A percentile compares a stretch with the other conserved stretches of the same genome.
Conservation (phyloP, 2,113 vertebrate species). For the Tachysurus vachellii region DNA sequence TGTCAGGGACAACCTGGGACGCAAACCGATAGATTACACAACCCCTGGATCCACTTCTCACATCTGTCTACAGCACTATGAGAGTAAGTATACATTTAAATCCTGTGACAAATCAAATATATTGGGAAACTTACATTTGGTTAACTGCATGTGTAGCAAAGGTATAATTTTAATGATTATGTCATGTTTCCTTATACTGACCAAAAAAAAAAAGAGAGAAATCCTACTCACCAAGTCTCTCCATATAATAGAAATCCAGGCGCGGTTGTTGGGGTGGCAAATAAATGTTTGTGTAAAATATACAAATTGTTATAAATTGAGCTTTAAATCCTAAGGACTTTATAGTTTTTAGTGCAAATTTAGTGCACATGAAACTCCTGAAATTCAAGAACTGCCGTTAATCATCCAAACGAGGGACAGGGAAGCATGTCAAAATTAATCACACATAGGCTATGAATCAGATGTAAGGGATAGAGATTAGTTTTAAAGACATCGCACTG, state of each 20-base stretch:
- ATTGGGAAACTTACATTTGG: not conserved
- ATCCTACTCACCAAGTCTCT: not conserved
- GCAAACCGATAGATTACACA: slow-evolving; percentile 80
- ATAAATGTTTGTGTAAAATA: not conserved
- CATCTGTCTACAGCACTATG: slow-evolving; percentile 76
- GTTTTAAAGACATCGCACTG: not conserved
- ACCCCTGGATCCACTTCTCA: slow-evolving; percentile 70
- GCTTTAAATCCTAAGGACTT: not conserved
- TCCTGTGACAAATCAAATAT: not conserved
- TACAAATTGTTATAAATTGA: not conserved
- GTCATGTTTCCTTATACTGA: not conserved
- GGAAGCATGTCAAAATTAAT: not conserved
- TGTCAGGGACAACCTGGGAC: slow-evolving; percentile 79
- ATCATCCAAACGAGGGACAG: not conserved
- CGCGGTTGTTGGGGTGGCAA: not conserved
- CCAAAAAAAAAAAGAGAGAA: too few relatives aligned
- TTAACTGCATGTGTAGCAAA: not conserved
- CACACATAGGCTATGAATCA: not conserved
- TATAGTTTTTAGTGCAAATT: not conserved
- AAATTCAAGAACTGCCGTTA: not conserved
- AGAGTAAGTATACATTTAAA: slow-evolving; percentile 71
- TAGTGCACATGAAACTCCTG: not conserved
- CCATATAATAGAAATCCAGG: not conserved
- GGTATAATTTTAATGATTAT: not conserved
- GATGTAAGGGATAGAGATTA: not conserved